These are phyloP conservation scores for Orcinus orca DNA, from an alignment of 2,113 vertebrate genomes.

Conservation along the genomic window DNA sequence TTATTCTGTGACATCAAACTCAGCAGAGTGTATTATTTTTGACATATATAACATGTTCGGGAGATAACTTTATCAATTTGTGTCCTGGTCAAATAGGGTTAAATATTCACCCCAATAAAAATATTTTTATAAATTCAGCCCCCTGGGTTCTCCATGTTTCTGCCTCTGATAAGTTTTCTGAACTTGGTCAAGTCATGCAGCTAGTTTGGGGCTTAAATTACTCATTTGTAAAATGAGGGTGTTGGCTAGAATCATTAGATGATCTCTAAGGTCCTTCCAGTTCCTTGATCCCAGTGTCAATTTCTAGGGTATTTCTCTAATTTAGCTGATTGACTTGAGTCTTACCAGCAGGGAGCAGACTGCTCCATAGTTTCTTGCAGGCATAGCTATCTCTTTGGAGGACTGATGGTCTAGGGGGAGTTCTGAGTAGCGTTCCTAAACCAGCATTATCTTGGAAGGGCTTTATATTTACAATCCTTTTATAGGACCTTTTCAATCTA, in stretches of 20 bases:
- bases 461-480: neutral
- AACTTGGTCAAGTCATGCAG: neutral
- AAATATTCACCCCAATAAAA: conserved; percentile 8
- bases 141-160: neutral
- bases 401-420: neutral
- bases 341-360: neutral
- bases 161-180: neutral
- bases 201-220: neutral
- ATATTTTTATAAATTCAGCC: neutral
- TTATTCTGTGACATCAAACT: neutral
- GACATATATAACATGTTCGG: neutral
- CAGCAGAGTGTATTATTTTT: neutral
- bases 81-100: neutral
- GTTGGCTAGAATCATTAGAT: neutral
- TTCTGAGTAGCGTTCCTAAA: neutral
- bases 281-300: neutral
- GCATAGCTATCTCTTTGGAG: neutral
- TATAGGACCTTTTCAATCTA: neutral
- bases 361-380: neutral
- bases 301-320: neutral
- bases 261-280: neutral
- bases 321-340: neutral
- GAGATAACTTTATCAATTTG: conserved; percentile 14
- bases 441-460: neutral
- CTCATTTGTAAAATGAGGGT: neutral